Base-by-base conservation (phyloP, 2,113 vertebrate species). In the Barbus barbus region DNA sequence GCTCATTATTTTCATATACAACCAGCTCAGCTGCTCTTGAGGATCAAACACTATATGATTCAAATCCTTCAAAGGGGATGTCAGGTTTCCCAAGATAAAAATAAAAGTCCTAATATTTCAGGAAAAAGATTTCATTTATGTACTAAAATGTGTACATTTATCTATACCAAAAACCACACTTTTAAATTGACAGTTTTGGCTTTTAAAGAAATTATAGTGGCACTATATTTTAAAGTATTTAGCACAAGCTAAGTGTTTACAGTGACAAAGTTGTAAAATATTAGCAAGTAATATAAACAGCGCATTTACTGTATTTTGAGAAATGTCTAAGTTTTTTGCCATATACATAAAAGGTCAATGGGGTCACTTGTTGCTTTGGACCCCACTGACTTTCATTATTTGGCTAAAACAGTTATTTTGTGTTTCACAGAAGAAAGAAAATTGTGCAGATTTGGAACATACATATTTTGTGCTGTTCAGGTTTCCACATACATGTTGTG, bases 1-100 rank as follows among this genome's bases (percentile, higher is more conserved):
- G 51, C 79, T 82, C 61, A 74, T 85, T 85, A 81, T 78, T 79
- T 85, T 74, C 67, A 79, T 84, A 84, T 63, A 87, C 83, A 65
- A 60, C 53, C 83, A 76, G 41, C 44, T 46, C 75, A 31, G 60
- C 58, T 63, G 38, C 83, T 78, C 73, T 84, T 48, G 53, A 78
- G 53, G 53, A 28, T 48, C 16, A 60, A 33, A 28, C 36, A 56
- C 12, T n/a, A 56, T 61, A 46, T 26, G n/a, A 81, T 79, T 77
- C 76, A 65, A 72, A 79, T 63, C 33, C 58, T 87, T 82, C 80
- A 74, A 61, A 85, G 53, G n/a, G 41, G 5, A 65, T 28, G 14
- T 20, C 65, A 84, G 60, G 56, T 67, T 67, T 74, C 33, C 41
- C 74, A 81, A 11, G 24, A 84, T 76, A 65, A 84, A 41, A 38